Evolutionary conservation across 2,113 vertebrate species (phyloP), one percentile per base, ranked within the genome.

Genomic region (Tiliqua scincoides): DNA sequence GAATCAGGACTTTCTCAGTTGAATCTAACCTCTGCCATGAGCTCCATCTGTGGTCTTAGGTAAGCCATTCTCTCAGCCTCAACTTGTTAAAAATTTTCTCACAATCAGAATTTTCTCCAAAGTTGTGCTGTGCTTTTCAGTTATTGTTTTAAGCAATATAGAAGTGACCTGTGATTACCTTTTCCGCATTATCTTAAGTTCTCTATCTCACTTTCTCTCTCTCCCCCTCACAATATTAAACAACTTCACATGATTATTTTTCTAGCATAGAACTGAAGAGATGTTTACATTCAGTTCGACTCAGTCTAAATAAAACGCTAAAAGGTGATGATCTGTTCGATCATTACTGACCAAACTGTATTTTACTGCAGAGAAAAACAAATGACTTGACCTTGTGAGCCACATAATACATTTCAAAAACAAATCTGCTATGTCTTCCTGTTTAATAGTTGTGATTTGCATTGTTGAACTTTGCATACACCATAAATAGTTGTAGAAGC

Each of bases 361-460:
- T 89, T 92, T 92, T 81, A 32, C 91, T 91, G 74, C 85, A 87
- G 90, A 90, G 89, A 90, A 93, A n/a, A 92, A 88, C 87, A 93
- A 94, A 88, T 85, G 83, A 87, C 93, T 95, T 94, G 93, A 93
- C 93, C 90, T 93, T 92, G 89, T 76, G 85, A 95, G 85, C 75
- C 89, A 76, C 75, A 52, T 85, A 93, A 91, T 87, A 90, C 63
- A 89, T 91, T 91, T 89, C 75, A 92, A 82, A 94, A 93, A 90
- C 75, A 95, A 88, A 93, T 87, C 83, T 90, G 84, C 77, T 92
- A 63, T 79, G 57, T 63, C 72, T 93, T 93, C 94, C 89, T 92
- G 83, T 83, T 94, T 95, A 94, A 93, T 93, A 90, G 88, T 93
- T 92, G 87, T 88, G 68, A 94, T 96, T 95, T 94, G 83, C 94